phyloP scores from a whole-genome alignment of 1,140 invertebrate genomes.

The Diuraphis noxia region DNA sequence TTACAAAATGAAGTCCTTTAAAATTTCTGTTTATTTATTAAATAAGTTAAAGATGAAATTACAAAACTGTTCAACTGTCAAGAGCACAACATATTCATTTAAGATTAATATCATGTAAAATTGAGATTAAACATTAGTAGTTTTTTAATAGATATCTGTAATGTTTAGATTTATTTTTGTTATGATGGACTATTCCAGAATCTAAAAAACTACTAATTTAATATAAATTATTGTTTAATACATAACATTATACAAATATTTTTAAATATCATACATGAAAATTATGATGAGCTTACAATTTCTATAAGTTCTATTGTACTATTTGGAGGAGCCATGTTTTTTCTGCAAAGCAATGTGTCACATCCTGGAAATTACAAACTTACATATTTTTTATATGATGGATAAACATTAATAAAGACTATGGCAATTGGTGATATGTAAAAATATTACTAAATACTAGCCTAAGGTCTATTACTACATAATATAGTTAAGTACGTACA shows the following conservation, averaged over 20 bases:
- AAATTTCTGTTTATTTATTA: background rate
- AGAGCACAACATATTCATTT: background rate
- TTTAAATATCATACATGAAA: background rate
- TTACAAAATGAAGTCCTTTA: background rate
- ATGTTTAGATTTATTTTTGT: background rate
- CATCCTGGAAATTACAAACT: background rate
- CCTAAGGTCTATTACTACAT: background rate
- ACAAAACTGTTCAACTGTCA: background rate
- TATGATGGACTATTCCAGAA: background rate
- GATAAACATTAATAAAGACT: too few species aligned
- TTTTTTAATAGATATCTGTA: background rate
- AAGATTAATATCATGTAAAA: constrained; percentile 2
- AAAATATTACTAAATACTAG: background rate
- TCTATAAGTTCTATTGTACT: background rate
- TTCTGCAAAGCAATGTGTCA: background rate
- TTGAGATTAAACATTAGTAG: background rate
- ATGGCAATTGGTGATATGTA: background rate
- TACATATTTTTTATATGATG: background rate
- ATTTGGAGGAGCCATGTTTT: background rate
- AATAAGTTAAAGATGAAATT: background rate
- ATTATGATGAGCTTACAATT: background rate
- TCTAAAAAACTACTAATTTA: background rate
- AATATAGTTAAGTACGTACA: background rate
- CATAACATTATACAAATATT: background rate
- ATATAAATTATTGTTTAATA: background rate